A percentile compares a stretch with the other conserved stretches of the same genome.
Evolutionary conservation across 2,113 vertebrate species (phyloP).

Genomic region (Xyliphius kryptos): DNA sequence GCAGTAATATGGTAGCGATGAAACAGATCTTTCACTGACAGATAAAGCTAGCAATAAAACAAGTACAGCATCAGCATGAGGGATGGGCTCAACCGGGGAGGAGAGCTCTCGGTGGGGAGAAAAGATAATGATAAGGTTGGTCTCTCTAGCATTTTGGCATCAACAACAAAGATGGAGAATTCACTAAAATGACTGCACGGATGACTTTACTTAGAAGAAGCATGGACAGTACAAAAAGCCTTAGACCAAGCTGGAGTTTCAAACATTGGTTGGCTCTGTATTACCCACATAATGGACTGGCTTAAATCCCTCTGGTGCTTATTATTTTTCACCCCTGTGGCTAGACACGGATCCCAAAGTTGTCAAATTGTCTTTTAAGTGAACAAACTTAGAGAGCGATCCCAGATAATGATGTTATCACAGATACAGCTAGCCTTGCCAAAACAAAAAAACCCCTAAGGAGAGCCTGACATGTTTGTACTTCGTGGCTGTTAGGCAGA

Average conservation of each 20-base stretch:
- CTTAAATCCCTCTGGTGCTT: constrained; percentile 70
- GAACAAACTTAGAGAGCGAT: constrained; percentile 45
- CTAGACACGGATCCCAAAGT: constrained; percentile 50
- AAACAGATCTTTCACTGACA: constrained; percentile 51
- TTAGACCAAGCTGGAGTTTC: constrained; percentile 24
- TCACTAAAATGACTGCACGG: constrained; percentile 44
- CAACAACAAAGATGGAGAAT: constrained; percentile 44
- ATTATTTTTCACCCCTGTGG: constrained; percentile 74
- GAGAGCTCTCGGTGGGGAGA: constrained; percentile 56
- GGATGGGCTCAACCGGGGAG: constrained; percentile 26
- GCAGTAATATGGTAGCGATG: constrained; percentile 69
- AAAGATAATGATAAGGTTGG: constrained; percentile 55
- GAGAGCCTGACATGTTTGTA: constrained; percentile 27
- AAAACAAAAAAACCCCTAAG: constrained; percentile 38
- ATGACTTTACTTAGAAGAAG: constrained; percentile 47
- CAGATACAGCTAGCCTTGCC: constrained; percentile 32
- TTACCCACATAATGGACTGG: constrained; percentile 34
- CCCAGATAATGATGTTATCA: constrained; percentile 42
- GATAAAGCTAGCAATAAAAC: no score
- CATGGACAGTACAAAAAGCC: constrained; percentile 52
- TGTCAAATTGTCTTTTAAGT: constrained; percentile 42
- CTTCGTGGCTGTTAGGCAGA: constrained; percentile 15
- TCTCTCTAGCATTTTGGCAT: constrained; percentile 49
- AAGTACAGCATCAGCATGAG: constrained; percentile 30
- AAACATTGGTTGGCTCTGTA: constrained; percentile 29